A percentile compares a stretch with the other conserved stretches of the same genome.
These are phyloP conservation scores for Pteromalus puparum DNA, from an alignment of 1,140 invertebrate species.

Conservation along the genomic window DNA sequence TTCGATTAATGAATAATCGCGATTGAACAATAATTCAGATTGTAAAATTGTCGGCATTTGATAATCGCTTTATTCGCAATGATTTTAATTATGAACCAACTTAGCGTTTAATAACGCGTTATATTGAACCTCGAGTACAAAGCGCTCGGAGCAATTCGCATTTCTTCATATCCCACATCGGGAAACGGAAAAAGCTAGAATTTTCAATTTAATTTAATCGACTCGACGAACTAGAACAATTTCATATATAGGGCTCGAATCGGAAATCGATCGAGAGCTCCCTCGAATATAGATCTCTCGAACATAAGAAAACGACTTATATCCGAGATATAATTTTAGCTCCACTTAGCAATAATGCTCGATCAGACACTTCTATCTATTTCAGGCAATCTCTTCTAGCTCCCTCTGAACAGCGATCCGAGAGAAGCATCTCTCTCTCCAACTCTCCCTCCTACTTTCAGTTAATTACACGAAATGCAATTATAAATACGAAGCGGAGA, in stretches of 20 bases:
- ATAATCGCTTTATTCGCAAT: too few relatives aligned
- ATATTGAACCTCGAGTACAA: not conserved
- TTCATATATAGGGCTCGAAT: not conserved
- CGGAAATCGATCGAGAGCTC: not conserved
- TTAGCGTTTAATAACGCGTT: not conserved
- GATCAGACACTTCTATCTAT: not conserved
- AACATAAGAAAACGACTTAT: constrained; percentile 14
- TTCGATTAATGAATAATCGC: too few relatives aligned
- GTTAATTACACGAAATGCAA: constrained; percentile 38
- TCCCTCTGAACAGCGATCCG: not conserved
- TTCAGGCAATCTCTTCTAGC: constrained; percentile 1
- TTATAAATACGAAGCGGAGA: constrained; percentile 30
- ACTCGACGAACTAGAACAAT: not conserved
- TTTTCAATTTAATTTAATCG: not conserved
- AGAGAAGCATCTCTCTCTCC: not conserved
- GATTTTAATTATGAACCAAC: not conserved
- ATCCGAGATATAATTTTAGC: not conserved
- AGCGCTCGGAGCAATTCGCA: not conserved
- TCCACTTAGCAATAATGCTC: constrained; percentile 6
- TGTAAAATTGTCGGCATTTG: too few relatives aligned
- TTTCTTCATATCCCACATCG: not conserved
- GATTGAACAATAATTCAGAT: too few relatives aligned
- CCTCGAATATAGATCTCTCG: not conserved
- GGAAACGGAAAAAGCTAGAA: not conserved
- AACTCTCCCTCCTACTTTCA: not conserved